Percentiles rank a stretch among this genome's conserved stretches.
Conservation (phyloP, 2,113 vertebrate species). For the Phrynosoma platyrhinos region DNA sequence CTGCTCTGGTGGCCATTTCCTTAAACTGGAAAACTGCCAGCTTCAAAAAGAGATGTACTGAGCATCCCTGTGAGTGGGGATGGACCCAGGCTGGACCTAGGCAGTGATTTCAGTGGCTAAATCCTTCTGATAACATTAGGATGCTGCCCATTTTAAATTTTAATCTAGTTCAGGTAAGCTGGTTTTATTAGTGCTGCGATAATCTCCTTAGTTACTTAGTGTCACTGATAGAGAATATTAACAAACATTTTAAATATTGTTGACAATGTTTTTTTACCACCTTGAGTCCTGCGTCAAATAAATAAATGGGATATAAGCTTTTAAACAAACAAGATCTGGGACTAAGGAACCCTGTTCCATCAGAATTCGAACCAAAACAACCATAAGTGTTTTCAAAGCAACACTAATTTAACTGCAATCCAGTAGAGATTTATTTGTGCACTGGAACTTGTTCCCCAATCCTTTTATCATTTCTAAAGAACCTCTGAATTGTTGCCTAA, state of each 20-base stretch:
- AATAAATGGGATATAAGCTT: background rate
- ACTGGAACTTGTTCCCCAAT: background rate
- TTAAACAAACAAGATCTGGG: background rate
- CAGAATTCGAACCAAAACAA: background rate
- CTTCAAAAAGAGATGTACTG: too few relatives aligned
- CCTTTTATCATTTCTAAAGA: background rate
- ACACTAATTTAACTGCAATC: background rate
- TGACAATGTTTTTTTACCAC: background rate
- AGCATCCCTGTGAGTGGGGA: too few relatives aligned
- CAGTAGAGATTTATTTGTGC: background rate
- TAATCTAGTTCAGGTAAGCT: too few relatives aligned
- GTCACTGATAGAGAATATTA: too few relatives aligned
- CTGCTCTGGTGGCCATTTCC: too few relatives aligned
- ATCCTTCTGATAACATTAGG: too few relatives aligned
- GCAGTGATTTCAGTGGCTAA: too few relatives aligned
- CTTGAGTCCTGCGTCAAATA: background rate
- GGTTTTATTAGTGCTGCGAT: too few relatives aligned
- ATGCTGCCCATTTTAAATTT: too few relatives aligned
- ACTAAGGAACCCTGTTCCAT: background rate
- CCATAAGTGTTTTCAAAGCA: background rate
- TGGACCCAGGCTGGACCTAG: too few relatives aligned
- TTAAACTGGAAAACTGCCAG: too few relatives aligned
- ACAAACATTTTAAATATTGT: background rate
- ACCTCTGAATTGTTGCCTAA: background rate
- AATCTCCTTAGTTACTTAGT: too few relatives aligned